Evolutionary conservation across 2,113 vertebrate genomes (phyloP), one percentile per base, ranked within the genome.

Genomic region (Eurystomus gularis): DNA sequence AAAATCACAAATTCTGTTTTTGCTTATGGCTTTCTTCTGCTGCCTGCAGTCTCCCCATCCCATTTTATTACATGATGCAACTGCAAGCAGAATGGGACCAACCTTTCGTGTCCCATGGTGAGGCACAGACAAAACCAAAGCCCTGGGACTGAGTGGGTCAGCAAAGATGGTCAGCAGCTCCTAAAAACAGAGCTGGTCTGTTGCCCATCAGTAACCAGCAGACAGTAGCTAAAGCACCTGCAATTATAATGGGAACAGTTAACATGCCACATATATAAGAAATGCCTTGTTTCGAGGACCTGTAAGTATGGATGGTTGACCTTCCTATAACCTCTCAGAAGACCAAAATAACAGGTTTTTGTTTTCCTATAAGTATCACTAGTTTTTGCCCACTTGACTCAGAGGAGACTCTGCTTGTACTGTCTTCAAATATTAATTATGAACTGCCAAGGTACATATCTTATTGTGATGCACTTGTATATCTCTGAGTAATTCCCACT

Each of bases 361-460:
- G 29, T 79, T 73, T 66, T 10, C 13, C 7, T 2, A 3, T 33
- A 62, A 88, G 26, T 10, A 64, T 42, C 51, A 52, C 75, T 62
- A 72, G 28, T 40, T 94, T 80, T 82, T 77, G 55, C 24, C 81
- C 46, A 61, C 31, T 78, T 82, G 81, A 92, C 26, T 95, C 35
- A 66, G 55, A 96, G 48, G 54, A 64, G 42, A 94, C 61, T 89
- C 72, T 70, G 40, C 46, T 76, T 91, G 78, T 57, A 76, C 48
- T 66, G 8, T 72, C 81, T 96, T 95, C 81, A 90, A 90, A 96
- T 87, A 93, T 78, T 96, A 95, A 93, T 40, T 88, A 70, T 86
- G 91, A 97, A 86, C 91, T 83, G 87, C 68, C 87, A 93, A 91
- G 69, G 46, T 64, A 78, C 64, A 90, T 90, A 91, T 92, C 94